Percentiles rank a stretch among this genome's conserved stretches.
Conservation (phyloP, 2,797 vertebrate genomes). For the Dermochelys coriacea region DNA sequence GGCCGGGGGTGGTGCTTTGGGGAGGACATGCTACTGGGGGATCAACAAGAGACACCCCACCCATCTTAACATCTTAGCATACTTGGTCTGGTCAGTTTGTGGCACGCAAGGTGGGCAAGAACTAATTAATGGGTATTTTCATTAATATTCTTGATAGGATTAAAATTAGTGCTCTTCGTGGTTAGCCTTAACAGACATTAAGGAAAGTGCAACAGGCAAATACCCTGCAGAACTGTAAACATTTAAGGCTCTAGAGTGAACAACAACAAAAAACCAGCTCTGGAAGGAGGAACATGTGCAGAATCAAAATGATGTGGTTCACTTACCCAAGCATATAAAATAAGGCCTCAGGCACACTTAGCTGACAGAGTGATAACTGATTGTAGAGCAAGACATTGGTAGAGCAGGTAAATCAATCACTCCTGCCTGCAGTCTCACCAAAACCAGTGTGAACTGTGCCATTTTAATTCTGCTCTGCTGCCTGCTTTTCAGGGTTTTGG, state of each 20-base stretch:
- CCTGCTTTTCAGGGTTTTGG: neutral
- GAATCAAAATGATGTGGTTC: constrained; percentile 11
- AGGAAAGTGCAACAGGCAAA: neutral
- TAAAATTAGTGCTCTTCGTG: neutral
- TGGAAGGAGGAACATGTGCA: neutral
- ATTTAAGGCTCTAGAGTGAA: neutral
- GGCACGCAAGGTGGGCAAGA: neutral
- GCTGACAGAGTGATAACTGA: constrained; percentile 12
- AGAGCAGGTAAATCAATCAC: constrained; percentile 31
- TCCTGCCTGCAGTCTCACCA: neutral
- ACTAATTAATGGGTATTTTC: neutral
- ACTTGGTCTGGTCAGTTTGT: neutral
- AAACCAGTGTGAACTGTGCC: rapidly evolving
- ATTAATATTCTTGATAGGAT: neutral
- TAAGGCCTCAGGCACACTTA: constrained; percentile 17
- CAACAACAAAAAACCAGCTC: neutral
- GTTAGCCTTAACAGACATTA: neutral
- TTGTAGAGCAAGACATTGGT: neutral
- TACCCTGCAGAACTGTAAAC: neutral
- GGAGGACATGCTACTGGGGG: neutral
- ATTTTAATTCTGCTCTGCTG: neutral
- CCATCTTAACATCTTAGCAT: neutral
- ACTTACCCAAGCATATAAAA: constrained; percentile 3
- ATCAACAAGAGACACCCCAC: neutral
- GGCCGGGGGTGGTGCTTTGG: neutral